These are phyloP conservation scores for Tupaia tana DNA, from an alignment of 2,113 vertebrate genomes.

Conservation along the genomic window DNA sequence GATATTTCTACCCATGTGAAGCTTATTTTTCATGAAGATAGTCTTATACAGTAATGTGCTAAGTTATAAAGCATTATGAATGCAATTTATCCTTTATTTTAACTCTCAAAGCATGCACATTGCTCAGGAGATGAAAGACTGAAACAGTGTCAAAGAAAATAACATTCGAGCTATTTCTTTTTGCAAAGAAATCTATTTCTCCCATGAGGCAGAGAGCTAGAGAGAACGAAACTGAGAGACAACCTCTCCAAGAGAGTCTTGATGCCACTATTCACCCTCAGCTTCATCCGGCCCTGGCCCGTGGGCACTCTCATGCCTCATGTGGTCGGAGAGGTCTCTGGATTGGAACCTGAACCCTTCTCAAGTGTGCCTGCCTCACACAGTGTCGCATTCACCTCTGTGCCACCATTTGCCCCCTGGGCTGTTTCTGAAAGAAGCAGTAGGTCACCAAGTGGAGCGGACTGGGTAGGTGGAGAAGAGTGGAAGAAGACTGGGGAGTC, in stretches of 20 bases:
- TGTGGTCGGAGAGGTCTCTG: too few species aligned
- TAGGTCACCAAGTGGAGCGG: neutral
- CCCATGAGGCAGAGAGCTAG: too few species aligned
- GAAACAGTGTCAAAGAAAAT: neutral
- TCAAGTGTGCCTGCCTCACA: too few species aligned
- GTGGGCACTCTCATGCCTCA: too few species aligned
- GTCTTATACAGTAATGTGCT: neutral
- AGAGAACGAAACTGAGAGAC: too few species aligned
- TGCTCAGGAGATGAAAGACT: neutral
- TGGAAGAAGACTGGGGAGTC: neutral
- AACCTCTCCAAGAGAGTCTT: too few species aligned
- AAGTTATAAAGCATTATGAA: neutral
- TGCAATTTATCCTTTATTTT: neutral
- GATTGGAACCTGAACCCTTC: too few species aligned
- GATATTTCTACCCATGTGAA: neutral
- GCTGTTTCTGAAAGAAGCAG: neutral
- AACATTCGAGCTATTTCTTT: neutral
- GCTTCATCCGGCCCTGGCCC: too few species aligned
- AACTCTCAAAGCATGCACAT: neutral
- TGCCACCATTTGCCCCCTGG: too few species aligned
- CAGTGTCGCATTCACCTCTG: too few species aligned
- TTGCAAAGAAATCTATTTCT: too few species aligned
- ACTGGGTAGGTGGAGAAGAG: neutral
- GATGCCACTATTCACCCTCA: too few species aligned
- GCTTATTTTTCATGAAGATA: slow-evolving; percentile 53